These are phyloP conservation scores for Sebastes kiyomatsui DNA, from an alignment of 2,797 vertebrate species.

Conservation along the genomic window DNA sequence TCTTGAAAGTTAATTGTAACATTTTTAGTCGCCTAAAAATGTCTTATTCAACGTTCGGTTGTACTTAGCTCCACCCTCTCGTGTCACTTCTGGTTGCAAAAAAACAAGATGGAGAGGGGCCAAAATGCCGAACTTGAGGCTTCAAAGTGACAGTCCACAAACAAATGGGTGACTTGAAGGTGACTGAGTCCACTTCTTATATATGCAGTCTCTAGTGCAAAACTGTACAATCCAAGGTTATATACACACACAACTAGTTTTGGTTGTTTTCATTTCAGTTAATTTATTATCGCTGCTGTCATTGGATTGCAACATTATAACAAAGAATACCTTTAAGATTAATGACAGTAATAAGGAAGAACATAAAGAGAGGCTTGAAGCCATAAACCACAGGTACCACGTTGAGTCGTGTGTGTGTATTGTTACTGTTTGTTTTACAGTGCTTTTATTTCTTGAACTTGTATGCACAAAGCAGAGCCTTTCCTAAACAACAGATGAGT, in stretches of 20 bases:
- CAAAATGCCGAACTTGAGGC: no score
- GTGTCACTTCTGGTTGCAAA: no score
- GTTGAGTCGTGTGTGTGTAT: neutral
- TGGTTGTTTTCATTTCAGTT: neutral
- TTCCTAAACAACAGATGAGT: neutral
- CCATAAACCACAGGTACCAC: neutral
- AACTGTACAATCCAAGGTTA: neutral
- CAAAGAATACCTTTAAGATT: neutral
- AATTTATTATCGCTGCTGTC: conserved; percentile 9
- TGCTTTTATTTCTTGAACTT: neutral
- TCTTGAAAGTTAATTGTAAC: no score
- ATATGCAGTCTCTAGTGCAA: neutral
- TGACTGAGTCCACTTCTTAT: no score
- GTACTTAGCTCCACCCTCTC: no score
- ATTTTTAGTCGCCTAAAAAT: no score
- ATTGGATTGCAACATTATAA: neutral
- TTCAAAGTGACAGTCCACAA: neutral
- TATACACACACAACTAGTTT: neutral
- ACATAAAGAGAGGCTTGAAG: neutral
- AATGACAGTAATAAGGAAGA: conserved; percentile 1
- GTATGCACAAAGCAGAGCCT: neutral
- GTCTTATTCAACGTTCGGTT: no score
- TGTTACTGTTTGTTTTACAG: neutral
- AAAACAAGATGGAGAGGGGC: no score
- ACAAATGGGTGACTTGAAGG: neutral